Evolutionary conservation across 2,888 invertebrate genomes (phyloP), one percentile per base, ranked within the genome.

Genomic region (Criorhina ranunculi): DNA sequence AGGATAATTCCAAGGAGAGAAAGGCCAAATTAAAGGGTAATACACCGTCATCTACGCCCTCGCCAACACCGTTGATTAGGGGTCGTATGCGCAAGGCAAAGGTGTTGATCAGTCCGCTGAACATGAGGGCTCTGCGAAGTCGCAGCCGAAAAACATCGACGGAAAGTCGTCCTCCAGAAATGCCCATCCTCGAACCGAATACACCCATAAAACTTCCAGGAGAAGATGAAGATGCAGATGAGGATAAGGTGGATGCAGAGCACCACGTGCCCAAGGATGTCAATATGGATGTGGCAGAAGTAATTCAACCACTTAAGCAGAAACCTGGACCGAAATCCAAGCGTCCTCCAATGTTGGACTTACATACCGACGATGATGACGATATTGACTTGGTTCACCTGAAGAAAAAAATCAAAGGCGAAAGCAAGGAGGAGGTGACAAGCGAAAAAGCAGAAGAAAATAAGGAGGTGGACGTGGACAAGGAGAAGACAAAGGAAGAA

Each of bases 141-240:
- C 51, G 77, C 11, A 42, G 9, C 6, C 62, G 8, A 4, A 55
- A 55, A 24, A 24, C 1, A 4, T 24, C 24, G 4, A 3, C 24
- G 37, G 8, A 19, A 1, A 40, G 4, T n/a, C 29, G 29, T 8
- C 12, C 49, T 5, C 81, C 60, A 9, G 60, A 69, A 83, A 89
- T 89, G 88, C 89, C 89, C 0, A 69, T 88, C n/a, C 86, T 89
- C 6, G 87, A 87, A 42, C 87, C 89, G 2, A 86, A 87, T 72
- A 88, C 88, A 6, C 88, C 88, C 0, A 88, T 88, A 7, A 89
- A 88, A 72, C 76, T 87, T 5, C 35, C 87, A 1, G 86, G 77
- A 5, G 87, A 87, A 12, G 83, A 73, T 3, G 59, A 44, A 0
- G 62, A 64, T 8, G 44, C 17, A 1, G 70, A 35, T 19, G 55